These are phyloP conservation scores for Eunapius fragilis DNA, from an alignment of 37 sponge, comb jelly and placozoan species.

Conservation along the genomic window DNA sequence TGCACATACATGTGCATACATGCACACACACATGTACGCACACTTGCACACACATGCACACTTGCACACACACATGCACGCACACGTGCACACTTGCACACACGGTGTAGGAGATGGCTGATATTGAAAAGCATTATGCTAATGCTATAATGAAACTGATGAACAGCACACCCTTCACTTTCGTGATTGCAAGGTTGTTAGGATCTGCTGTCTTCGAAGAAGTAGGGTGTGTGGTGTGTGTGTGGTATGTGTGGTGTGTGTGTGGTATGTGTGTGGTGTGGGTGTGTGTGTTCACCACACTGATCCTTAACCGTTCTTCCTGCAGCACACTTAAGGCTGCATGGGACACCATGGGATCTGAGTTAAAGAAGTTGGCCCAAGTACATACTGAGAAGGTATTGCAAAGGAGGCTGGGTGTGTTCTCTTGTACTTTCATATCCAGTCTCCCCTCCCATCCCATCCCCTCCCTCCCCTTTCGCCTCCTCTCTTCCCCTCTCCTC, in stretches of 20 bases:
- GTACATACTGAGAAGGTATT: constrained; percentile 66
- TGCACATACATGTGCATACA: background rate
- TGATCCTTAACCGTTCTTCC: background rate
- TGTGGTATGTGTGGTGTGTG: too few relatives aligned
- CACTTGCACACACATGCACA: background rate
- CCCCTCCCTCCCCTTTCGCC: too few relatives aligned
- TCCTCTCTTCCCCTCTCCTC: too few relatives aligned
- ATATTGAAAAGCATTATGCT: constrained; percentile 68
- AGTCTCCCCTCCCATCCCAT: too few relatives aligned
- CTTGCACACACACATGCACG: too few relatives aligned
- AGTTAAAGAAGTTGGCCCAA: constrained; percentile 51
- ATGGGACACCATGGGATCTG: constrained; percentile 70
- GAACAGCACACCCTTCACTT: constrained; percentile 63
- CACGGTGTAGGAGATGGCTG: constrained; percentile 59
- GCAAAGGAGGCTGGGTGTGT: too few relatives aligned
- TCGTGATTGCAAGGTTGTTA: constrained; percentile 75
- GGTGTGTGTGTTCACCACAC: background rate
- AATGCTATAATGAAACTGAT: constrained; percentile 54
- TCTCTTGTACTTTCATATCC: too few relatives aligned
- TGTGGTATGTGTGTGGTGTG: too few relatives aligned
- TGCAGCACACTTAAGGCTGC: constrained; percentile 65
- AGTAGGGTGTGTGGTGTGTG: constrained; percentile 82
- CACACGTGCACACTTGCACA: too few relatives aligned
- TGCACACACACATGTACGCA: background rate
- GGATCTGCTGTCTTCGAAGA: constrained; percentile 73